Conservation (phyloP, 2,797 vertebrate genomes). For the Florisuga fusca region DNA sequence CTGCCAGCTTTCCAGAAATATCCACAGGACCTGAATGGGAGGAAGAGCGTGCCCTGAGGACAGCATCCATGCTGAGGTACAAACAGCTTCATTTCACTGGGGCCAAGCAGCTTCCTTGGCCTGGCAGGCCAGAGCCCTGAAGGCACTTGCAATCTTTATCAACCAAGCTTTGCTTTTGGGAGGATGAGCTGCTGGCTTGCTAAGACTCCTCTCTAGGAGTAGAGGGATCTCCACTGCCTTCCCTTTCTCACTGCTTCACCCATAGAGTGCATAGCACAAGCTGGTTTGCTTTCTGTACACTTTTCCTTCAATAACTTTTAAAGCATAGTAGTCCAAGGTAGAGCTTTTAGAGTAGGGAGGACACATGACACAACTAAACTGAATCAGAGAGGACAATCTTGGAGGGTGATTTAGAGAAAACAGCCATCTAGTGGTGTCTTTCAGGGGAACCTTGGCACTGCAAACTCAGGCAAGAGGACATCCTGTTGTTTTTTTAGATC, state of each 20-base stretch:
- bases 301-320: background rate
- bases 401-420: background rate
- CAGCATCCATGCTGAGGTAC: background rate
- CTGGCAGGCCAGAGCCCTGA: background rate
- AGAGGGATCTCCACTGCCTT: background rate
- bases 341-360: background rate
- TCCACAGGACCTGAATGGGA: background rate
- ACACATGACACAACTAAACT: background rate
- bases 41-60: background rate
- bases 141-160: background rate
- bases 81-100: background rate
- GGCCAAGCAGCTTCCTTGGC: background rate
- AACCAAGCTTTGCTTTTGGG: background rate
- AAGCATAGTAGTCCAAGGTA: background rate
- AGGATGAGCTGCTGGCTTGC: background rate
- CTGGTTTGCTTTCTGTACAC: background rate
- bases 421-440: background rate
- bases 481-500: conserved; percentile 8
- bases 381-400: background rate
- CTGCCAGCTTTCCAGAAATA: background rate
- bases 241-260: background rate
- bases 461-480: background rate
- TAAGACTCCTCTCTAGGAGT: background rate
- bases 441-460: background rate
- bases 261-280: background rate